A percentile compares a stretch with the other conserved stretches of the same genome.
Evolutionary conservation across 2,888 invertebrate species (phyloP).

Genomic region (Amorpha juglandis): DNA sequence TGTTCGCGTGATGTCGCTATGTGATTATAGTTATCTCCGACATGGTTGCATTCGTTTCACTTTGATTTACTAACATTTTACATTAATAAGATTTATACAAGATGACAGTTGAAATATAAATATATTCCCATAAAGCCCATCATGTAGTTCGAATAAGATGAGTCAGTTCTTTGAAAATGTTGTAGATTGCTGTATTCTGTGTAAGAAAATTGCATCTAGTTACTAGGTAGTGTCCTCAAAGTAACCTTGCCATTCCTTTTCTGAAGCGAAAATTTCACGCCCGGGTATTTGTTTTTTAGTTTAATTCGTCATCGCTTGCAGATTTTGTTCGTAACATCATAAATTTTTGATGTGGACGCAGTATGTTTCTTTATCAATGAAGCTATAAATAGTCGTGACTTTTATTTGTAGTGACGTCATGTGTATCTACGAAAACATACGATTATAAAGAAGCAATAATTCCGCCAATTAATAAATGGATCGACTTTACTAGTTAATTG

Average conservation of each 20-base stretch:
- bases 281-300: too few species aligned
- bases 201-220: background rate
- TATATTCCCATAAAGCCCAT: too few species aligned
- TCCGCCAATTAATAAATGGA: background rate
- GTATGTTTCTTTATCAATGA: background rate
- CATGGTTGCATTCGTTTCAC: constrained; percentile 17
- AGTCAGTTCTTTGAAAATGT: background rate
- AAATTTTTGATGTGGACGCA: background rate
- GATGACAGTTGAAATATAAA: too few species aligned
- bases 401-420: background rate
- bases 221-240: background rate
- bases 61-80: background rate
- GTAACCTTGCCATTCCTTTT: background rate
- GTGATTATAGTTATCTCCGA: constrained; percentile 5
- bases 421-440: background rate
- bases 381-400: background rate
- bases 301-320: too few species aligned
- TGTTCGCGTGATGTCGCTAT: constrained; percentile 8
- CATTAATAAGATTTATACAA: background rate
- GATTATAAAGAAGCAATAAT: background rate
- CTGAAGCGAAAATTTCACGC: background rate
- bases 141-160: too few species aligned
- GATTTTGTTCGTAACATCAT: too few species aligned
- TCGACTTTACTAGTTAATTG: background rate
- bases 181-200: background rate